Conservation (phyloP, 2,888 invertebrate genomes). For the Dermolepida albohirtum region DNA sequence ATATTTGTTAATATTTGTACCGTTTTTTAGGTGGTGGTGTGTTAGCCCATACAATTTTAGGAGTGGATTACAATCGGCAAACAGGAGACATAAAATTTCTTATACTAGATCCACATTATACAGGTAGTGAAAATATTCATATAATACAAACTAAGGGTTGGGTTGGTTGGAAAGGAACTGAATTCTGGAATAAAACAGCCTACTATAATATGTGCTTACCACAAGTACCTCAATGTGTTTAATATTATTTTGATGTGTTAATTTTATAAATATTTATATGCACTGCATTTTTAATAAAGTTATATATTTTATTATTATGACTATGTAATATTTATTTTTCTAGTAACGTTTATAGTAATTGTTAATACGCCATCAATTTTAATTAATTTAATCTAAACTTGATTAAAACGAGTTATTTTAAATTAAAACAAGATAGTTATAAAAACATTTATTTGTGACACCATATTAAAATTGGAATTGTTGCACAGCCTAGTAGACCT, state of each 20-base stretch:
- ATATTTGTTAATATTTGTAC: too few relatives aligned
- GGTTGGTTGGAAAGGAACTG: constrained; percentile 96
- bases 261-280: constrained; percentile 30
- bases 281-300: constrained; percentile 33
- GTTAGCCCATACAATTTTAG: constrained; percentile 97
- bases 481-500: constrained; percentile 49
- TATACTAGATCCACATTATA: constrained; percentile 99
- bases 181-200: constrained; percentile 95
- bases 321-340: constrained; percentile 4
- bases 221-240: constrained; percentile 70
- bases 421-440: background rate
- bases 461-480: constrained; percentile 37
- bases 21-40: constrained; percentile 87
- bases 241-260: constrained; percentile 45
- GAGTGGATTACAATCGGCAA: constrained; percentile 86
- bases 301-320: constrained; percentile 35
- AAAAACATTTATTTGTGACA: constrained; percentile 38
- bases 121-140: constrained; percentile 85
- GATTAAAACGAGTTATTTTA: too few relatives aligned
- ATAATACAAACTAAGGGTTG: constrained; percentile 86
- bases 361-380: too few relatives aligned
- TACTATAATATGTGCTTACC: constrained; percentile 98
- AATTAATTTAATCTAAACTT: too few relatives aligned
- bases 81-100: constrained; percentile 89
- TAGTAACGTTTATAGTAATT: too few relatives aligned